These are phyloP conservation scores for Diarsia mendica DNA, from an alignment of 2,888 invertebrate genomes.

Conservation along the genomic window DNA sequence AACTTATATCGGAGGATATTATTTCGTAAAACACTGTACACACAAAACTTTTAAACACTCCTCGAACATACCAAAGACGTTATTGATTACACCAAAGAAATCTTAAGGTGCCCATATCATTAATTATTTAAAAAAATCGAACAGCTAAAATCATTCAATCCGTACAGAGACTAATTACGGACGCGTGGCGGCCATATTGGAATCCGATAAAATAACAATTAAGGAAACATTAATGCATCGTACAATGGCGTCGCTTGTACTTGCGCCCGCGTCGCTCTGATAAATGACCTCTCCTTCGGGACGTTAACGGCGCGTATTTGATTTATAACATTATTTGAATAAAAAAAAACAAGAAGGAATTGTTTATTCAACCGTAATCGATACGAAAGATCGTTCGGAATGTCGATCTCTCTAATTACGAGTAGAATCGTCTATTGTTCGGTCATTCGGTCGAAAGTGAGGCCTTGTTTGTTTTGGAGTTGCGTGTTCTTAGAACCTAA, in stretches of 20 bases:
- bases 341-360: conserved; percentile 80
- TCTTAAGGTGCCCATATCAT: conserved; percentile 62
- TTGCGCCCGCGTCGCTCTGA: conserved; percentile 83
- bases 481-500: conserved; percentile 56
- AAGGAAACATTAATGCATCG: conserved; percentile 85
- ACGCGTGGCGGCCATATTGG: conserved; percentile 84
- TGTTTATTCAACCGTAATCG: conserved; percentile 88
- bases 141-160: conserved; percentile 67
- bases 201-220: conserved; percentile 89
- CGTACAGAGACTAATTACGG: conserved; percentile 82
- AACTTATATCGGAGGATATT: not conserved
- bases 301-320: conserved; percentile 86
- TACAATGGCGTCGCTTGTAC: conserved; percentile 80
- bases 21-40: not conserved
- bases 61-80: conserved; percentile 34
- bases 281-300: conserved; percentile 85
- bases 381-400: conserved; percentile 85
- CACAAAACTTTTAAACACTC: conserved; percentile 24
- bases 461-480: conserved; percentile 59
- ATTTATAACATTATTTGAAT: conserved; percentile 89
- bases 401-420: conserved; percentile 82
- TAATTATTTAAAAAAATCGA: conserved; percentile 68
- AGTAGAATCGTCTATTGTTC: conserved; percentile 78
- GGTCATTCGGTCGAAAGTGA: conserved; percentile 68
- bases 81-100: conserved; percentile 61